phyloP scores from a whole-genome alignment of 2,113 vertebrate genomes.

The Bombycilla garrulus region DNA sequence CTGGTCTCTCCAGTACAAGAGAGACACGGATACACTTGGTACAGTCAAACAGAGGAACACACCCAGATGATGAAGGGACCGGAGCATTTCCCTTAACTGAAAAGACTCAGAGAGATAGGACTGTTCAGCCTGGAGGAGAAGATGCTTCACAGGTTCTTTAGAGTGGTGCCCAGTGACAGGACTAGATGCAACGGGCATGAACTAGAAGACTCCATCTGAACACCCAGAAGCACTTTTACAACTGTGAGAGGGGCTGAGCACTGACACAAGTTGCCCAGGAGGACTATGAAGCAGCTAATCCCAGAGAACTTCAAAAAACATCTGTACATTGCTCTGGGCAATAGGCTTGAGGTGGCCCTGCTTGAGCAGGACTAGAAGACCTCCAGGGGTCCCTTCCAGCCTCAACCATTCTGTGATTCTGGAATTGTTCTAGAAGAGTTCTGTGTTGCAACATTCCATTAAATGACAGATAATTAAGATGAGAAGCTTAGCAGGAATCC shows the following conservation, averaged over 20 bases:
- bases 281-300: not conserved
- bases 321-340: not conserved
- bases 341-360: not conserved
- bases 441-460: not conserved
- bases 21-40: too few species aligned
- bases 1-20: not conserved
- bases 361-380: not conserved
- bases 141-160: not conserved
- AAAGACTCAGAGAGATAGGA: not conserved
- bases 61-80: not conserved
- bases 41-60: not conserved
- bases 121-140: not conserved
- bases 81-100: not conserved
- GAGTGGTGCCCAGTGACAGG: too few species aligned
- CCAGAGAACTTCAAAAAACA: not conserved
- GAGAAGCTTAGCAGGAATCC: not conserved
- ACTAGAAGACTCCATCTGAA: not conserved
- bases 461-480: not conserved
- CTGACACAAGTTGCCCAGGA: not conserved
- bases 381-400: not conserved
- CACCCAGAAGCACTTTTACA: not conserved
- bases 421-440: not conserved
- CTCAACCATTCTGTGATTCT: not conserved
- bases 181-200: accelerated
- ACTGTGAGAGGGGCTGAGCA: not conserved